These are phyloP conservation scores for Agapornis roseicollis DNA, from an alignment of 2,113 vertebrate species.

Conservation along the genomic window DNA sequence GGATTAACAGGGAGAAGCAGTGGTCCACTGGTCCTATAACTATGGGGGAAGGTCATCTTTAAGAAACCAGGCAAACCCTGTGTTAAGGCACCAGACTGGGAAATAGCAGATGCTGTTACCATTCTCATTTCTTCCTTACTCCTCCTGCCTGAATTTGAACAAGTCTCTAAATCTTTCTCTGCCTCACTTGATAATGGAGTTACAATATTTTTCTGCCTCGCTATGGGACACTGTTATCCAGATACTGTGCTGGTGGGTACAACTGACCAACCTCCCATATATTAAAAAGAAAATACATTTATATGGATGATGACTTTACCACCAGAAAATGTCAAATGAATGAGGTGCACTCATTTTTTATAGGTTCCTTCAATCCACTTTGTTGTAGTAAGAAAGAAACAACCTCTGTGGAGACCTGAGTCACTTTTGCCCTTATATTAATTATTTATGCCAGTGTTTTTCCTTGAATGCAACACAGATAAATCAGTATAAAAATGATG, in stretches of 20 bases:
- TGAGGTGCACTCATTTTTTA: background rate
- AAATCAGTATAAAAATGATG: background rate
- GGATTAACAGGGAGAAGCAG: background rate
- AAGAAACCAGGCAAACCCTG: background rate
- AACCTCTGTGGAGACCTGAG: background rate
- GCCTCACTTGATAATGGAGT: background rate
- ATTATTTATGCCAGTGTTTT: slow-evolving; percentile 5
- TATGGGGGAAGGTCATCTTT: background rate
- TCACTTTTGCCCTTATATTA: slow-evolving; percentile 35
- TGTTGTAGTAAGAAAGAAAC: slow-evolving; percentile 5
- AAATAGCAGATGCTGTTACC: background rate
- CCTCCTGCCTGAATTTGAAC: background rate
- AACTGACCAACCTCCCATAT: background rate
- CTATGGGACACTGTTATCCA: background rate
- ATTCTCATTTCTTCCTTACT: background rate
- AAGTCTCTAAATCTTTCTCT: background rate
- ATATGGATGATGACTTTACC: background rate
- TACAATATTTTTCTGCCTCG: background rate
- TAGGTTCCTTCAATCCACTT: background rate
- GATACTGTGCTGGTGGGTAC: background rate
- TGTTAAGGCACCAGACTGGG: background rate
- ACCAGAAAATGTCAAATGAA: slow-evolving; percentile 22
- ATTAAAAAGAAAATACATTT: slow-evolving; percentile 23
- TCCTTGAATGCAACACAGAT: slow-evolving; percentile 9
- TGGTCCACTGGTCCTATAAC: background rate